Base-by-base conservation (phyloP, 2,888 invertebrate species). In the Drosophila ochracea region DNA sequence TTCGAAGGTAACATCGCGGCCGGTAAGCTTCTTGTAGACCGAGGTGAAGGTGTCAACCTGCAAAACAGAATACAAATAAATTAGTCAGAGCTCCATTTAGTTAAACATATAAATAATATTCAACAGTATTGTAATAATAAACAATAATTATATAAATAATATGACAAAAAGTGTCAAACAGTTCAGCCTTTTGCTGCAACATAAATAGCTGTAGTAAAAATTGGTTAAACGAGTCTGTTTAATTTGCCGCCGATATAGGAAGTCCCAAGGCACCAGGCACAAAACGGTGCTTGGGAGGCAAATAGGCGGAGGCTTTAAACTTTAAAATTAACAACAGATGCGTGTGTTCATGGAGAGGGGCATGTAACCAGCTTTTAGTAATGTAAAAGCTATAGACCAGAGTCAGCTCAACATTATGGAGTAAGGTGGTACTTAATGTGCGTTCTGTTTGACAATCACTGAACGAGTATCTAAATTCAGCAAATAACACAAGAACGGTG, bases 11-110 rank as follows among this genome's bases (percentile, higher is more conserved):
- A 99, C 99, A 94, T 99, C 99, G 93, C 99, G 98, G 90, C 99
- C 99, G 91, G 99, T 99, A 91, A 99, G 95, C 94, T 99, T 99
- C 95, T 99, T 99, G 96, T 99, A 99, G 83, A 99, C 98, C 80
- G 98, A 97, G 91, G 98, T 97, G 95, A 99, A 99, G 79, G 99
- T 99, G 93, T 99, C 99, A 91, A 98, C 97, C 99, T 99, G 95
- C 53, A 95, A 95, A 4, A 3, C 30, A 52, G 84, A 81, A 66
- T 80, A 67, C 54, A 65, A 35, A 61, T 0, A 53, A 37, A 65
- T 83, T 74, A 79, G 53, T 67, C 10, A 30, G 49, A 41, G 41
- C 21, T n/a, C 4, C 0, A 21, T 37, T 2, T 28, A 13, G 11
- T 3, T 9, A 1, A 4, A 9, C 28, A 39, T 25, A 16, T 0